Conservation (phyloP, 2,797 vertebrate species). For the Manis crassicaudata region DNA sequence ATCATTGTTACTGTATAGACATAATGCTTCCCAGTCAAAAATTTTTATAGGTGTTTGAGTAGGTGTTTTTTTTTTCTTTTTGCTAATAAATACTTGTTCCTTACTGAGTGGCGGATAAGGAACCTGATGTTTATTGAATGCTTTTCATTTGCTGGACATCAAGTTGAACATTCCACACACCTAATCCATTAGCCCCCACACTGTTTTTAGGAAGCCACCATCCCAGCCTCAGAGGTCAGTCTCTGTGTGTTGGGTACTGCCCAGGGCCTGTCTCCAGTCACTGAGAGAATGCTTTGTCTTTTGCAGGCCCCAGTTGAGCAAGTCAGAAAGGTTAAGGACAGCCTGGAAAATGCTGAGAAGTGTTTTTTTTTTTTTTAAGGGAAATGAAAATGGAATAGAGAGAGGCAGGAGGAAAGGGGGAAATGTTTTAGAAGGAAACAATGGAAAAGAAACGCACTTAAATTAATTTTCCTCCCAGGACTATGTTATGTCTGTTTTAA, state of each 20-base stretch:
- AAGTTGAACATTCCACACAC: background rate
- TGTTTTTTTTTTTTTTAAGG: conserved; percentile 49
- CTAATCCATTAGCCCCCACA: conserved; percentile 28
- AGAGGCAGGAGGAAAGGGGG: conserved; percentile 15
- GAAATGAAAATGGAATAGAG: conserved; percentile 62
- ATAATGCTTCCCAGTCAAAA: conserved; percentile 33
- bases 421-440: conserved; percentile 30
- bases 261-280: conserved; percentile 49
- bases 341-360: conserved; percentile 66
- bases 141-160: conserved; percentile 31
- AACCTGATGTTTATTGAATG: conserved; percentile 36
- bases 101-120: background rate
- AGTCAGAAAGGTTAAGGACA: conserved; percentile 68
- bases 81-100: background rate
- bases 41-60: background rate
- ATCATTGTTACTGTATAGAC: background rate
- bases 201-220: conserved; percentile 12
- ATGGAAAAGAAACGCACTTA: conserved; percentile 29
- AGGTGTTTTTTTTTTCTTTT: conserved; percentile 7
- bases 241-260: background rate
- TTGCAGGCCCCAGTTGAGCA: conserved; percentile 33
- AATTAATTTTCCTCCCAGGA: conserved; percentile 28
- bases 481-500: conserved; percentile 41
- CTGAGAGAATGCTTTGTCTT: conserved; percentile 66
- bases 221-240: conserved; percentile 9